Conservation (phyloP, 2,113 vertebrate species). For the Cyprinodon tularosa region DNA sequence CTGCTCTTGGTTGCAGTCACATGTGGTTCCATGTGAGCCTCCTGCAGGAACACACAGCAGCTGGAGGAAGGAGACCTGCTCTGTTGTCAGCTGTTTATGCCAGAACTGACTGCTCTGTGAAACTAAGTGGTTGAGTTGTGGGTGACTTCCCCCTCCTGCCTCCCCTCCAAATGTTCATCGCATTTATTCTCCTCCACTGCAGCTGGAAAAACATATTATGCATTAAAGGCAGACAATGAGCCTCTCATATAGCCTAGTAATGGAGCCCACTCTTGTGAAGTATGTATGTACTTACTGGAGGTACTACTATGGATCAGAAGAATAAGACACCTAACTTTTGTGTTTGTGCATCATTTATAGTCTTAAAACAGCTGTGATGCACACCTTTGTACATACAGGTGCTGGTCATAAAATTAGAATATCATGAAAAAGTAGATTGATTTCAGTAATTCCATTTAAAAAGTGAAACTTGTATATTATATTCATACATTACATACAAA, state of each 20-base stretch:
- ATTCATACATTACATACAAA: too few species aligned
- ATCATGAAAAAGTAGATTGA: too few species aligned
- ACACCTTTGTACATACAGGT: background rate
- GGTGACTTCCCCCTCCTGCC: constrained; percentile 28
- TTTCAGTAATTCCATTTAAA: too few species aligned
- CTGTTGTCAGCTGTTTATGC: constrained; percentile 68
- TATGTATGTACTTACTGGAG: constrained; percentile 2
- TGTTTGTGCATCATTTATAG: background rate
- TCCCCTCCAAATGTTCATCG: constrained; percentile 23
- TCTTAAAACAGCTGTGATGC: background rate
- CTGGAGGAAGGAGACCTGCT: constrained; percentile 64
- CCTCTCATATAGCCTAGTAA: background rate
- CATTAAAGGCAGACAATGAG: constrained; percentile 12
- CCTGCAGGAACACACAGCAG: constrained; percentile 54
- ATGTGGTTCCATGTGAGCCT: constrained; percentile 76
- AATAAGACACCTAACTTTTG: background rate
- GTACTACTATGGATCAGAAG: background rate
- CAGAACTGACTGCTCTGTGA: constrained; percentile 62
- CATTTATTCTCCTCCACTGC: constrained; percentile 41
- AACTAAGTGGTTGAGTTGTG: constrained; percentile 47
- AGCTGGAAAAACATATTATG: constrained; percentile 59
- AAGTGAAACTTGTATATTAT: too few species aligned
- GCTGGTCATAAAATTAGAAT: too few species aligned
- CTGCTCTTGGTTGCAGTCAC: constrained; percentile 64
- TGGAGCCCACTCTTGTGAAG: background rate